Evolutionary conservation across 2,113 vertebrate species (phyloP).

Genomic region (Planiliza haematocheilus): DNA sequence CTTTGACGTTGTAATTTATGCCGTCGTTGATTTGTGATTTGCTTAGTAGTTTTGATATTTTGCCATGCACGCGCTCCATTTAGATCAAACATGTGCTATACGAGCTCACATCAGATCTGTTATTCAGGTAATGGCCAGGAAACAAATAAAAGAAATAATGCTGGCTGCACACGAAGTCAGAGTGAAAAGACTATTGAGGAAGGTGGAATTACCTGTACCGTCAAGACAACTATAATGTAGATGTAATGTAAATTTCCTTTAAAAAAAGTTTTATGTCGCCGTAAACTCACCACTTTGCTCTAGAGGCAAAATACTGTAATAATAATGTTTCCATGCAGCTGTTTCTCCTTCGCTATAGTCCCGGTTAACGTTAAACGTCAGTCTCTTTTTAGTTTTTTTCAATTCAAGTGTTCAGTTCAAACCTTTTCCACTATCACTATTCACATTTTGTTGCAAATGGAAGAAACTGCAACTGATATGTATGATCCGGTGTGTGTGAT

Average conservation of each 20-base stretch:
- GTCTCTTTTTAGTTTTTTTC: too few species aligned
- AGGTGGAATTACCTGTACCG: conserved; percentile 11
- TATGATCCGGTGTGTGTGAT: too few species aligned
- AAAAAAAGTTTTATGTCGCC: background rate
- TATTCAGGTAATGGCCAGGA: background rate
- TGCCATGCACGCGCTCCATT: background rate
- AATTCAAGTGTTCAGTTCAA: too few species aligned
- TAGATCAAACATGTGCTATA: background rate
- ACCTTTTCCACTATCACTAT: too few species aligned
- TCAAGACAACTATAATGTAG: conserved; percentile 8
- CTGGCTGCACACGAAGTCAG: background rate
- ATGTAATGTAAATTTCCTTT: conserved; percentile 2
- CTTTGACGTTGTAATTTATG: background rate
- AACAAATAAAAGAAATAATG: background rate
- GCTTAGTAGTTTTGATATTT: background rate
- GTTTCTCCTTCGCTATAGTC: background rate
- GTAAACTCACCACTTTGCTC: background rate
- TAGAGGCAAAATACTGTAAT: background rate
- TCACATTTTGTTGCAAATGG: too few species aligned
- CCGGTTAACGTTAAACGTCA: background rate
- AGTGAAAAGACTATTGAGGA: conserved; percentile 2
- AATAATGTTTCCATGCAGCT: conserved; percentile 4
- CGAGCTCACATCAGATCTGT: background rate
- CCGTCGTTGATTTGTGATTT: background rate
- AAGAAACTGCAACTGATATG: too few species aligned